phyloP scores from a whole-genome alignment of 2,797 vertebrate genomes.

The Zalophus californianus region DNA sequence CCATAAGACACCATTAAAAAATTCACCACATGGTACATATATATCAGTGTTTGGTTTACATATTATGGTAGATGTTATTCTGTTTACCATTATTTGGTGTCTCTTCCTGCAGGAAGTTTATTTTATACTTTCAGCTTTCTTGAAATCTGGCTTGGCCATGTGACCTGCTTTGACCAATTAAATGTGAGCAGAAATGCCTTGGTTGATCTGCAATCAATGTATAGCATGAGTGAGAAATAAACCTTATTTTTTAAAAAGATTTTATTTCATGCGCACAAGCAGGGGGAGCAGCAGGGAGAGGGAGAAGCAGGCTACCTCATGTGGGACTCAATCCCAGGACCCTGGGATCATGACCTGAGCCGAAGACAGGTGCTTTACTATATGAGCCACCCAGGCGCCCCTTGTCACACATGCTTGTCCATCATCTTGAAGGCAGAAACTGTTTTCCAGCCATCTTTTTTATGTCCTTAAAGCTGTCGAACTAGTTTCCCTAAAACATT shows the following conservation, averaged over 20 bases:
- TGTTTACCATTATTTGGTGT: not conserved
- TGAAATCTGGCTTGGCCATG: not conserved
- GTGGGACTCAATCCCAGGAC: not conserved
- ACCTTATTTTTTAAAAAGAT: not conserved
- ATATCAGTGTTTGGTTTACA: not conserved
- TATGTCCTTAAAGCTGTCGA: not conserved
- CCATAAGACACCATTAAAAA: not conserved
- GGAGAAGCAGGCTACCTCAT: not conserved
- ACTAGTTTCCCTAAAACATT: constrained; percentile 47
- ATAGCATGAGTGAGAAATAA: not conserved
- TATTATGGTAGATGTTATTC: not conserved
- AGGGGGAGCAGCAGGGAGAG: too few species aligned
- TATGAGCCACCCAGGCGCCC: not conserved
- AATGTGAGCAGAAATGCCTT: not conserved
- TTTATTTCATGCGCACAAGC: too few species aligned
- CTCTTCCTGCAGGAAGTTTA: not conserved
- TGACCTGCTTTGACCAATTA: not conserved
- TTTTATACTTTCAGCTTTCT: constrained; percentile 6
- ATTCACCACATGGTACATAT: not conserved
- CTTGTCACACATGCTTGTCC: not conserved
- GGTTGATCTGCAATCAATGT: not conserved
- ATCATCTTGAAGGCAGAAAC: not conserved
- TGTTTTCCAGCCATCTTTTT: not conserved
- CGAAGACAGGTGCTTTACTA: not conserved
- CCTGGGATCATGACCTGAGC: not conserved